A percentile compares a stretch with the other conserved stretches of the same genome.
phyloP scores from a whole-genome alignment of 2,888 invertebrate species.

The Desoria tigrina region DNA sequence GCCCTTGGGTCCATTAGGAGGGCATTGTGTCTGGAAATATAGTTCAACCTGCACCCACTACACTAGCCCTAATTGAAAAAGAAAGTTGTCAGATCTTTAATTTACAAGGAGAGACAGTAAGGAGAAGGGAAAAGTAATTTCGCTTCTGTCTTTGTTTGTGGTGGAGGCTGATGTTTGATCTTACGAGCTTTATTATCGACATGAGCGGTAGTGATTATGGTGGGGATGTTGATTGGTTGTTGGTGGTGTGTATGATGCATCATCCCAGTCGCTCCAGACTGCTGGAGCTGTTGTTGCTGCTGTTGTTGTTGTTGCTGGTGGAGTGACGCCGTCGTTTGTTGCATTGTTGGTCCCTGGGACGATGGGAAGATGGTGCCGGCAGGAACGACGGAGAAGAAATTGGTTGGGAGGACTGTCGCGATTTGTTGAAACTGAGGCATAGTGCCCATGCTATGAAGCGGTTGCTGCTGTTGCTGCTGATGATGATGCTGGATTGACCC shows the following conservation, averaged over 20 bases:
- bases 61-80: no score
- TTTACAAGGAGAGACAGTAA: not conserved
- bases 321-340: constrained; percentile 31
- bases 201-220: constrained; percentile 55
- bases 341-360: constrained; percentile 62
- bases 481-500: not conserved
- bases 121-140: no score
- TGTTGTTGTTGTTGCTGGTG: constrained; percentile 24
- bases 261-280: constrained; percentile 42
- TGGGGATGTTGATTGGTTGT: constrained; percentile 54
- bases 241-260: constrained; percentile 24
- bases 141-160: no score
- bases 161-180: no score
- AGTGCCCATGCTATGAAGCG: constrained; percentile 46
- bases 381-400: constrained; percentile 60
- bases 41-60: no score
- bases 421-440: constrained; percentile 52
- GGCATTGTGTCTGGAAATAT: no score
- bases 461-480: constrained; percentile 32
- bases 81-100: no score
- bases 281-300: constrained; percentile 37
- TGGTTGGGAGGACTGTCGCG: constrained; percentile 52
- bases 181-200: constrained; percentile 51
- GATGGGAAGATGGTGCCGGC: constrained; percentile 64
- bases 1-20: no score